Evolutionary conservation across 2,113 vertebrate species (phyloP), one percentile per base, ranked within the genome.

Genomic region (Psephotus haematonotus): DNA sequence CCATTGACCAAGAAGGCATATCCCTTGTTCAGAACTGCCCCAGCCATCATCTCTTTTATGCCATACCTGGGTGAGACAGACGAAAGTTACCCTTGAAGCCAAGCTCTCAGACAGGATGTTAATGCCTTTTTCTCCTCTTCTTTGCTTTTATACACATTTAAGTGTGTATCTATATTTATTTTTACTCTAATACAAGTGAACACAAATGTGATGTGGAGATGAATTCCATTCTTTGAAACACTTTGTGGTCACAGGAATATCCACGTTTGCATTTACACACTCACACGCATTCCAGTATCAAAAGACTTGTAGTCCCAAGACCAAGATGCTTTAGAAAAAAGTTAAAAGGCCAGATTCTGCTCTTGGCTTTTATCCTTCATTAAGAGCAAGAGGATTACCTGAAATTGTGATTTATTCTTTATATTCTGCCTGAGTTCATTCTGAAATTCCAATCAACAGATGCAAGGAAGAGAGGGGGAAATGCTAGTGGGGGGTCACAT

Each of bases 301-400:
- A 89, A 95, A 85, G 72, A 65, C 3, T 6, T 72, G 81, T 89
- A 86, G 41, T 83, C 90, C 89, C 84, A 71, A 92, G 95, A 88
- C 49, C 85, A 92, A 96, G 89, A 95, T 92, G 67, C 92, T 92
- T 91, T 94, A 46, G 24, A 87, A 95, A 91, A 91, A 95, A 92
- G 78, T 92, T 94, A 83, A 92, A 95, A 97, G 96, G 87, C 87
- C 96, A 68, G 83, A 94, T 97, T 95, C 55, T 37, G 92, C 90
- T 64, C 1, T 95, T 97, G 97, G 97, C 97, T 97, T 97, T 96
- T 90, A 95, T 96, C 97, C 97, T 95, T 97, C 80, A 11, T 94
- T 94, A 97, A 96, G 82, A 94, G 82, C 94, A 72, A 95, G 82
- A 86, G 93, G 87, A 93, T 96, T 95, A 97, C 95, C 95, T 97